These are phyloP conservation scores for Ypsolopha scabrella DNA, from an alignment of 2,888 invertebrate genomes.

Conservation along the genomic window DNA sequence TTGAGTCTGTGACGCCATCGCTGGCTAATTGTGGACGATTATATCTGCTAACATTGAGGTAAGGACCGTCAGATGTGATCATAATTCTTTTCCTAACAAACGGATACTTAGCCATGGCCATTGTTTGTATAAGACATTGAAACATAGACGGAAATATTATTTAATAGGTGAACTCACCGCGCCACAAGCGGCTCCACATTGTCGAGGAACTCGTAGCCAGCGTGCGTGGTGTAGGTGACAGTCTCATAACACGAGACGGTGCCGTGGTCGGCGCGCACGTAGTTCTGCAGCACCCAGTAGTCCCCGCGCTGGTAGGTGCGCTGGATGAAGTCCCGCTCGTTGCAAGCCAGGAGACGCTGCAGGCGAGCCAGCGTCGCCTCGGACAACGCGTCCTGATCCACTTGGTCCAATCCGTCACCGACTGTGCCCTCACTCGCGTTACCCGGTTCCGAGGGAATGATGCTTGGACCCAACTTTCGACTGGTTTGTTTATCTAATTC, in stretches of 20 bases:
- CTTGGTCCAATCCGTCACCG: constrained; percentile 42
- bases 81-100: constrained; percentile 3
- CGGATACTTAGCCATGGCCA: not conserved
- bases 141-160: not conserved
- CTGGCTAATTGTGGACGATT: constrained; percentile 20
- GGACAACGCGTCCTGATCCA: constrained; percentile 47
- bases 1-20: constrained; percentile 20
- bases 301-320: constrained; percentile 80
- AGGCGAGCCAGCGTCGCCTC: constrained; percentile 44
- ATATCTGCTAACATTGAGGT: constrained; percentile 3
- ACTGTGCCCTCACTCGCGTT: constrained; percentile 16
- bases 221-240: constrained; percentile 93
- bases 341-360: constrained; percentile 70
- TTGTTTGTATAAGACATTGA: not conserved
- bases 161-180: constrained; percentile 50
- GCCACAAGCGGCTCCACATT: constrained; percentile 88
- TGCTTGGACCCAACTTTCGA: constrained; percentile 3
- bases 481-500: constrained; percentile 42
- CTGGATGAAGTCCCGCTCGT: constrained; percentile 71
- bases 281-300: constrained; percentile 92
- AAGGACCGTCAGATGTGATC: constrained; percentile 5
- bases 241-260: constrained; percentile 82
- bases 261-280: constrained; percentile 79
- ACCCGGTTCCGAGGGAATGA: constrained; percentile 36
- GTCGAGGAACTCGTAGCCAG: constrained; percentile 91